Conservation (phyloP, 2,888 invertebrate species). For the Scaptomyza tumidula region DNA sequence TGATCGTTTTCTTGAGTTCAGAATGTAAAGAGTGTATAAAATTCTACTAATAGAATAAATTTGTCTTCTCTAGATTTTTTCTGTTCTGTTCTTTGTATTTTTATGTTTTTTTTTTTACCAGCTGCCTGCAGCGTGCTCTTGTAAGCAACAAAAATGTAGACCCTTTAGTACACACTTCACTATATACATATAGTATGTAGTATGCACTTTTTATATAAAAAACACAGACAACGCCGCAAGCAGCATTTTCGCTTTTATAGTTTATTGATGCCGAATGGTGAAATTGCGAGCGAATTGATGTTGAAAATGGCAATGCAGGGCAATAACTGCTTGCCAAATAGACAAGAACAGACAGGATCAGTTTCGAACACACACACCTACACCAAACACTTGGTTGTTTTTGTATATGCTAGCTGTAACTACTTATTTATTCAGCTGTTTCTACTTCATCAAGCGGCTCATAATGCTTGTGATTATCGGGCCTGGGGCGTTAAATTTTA, state of each 20-base stretch:
- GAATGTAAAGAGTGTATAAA: not conserved
- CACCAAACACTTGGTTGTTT: not conserved
- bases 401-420: constrained; percentile 7
- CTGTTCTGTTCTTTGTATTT: constrained; percentile 43
- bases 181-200: not conserved
- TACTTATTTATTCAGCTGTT: constrained; percentile 70
- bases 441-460: constrained; percentile 74
- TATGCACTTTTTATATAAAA: constrained; percentile 31
- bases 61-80: not conserved
- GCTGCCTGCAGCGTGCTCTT: constrained; percentile 46
- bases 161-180: constrained; percentile 18
- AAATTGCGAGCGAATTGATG: constrained; percentile 72
- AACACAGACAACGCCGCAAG: constrained; percentile 64
- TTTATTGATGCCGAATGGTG: constrained; percentile 75
- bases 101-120: constrained; percentile 34
- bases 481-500: constrained; percentile 55
- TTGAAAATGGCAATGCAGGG: constrained; percentile 58
- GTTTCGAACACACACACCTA: not conserved
- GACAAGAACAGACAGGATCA: constrained; percentile 1
- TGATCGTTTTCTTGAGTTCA: not conserved
- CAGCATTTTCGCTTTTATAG: constrained; percentile 76
- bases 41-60: not conserved
- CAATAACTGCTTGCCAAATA: constrained; percentile 9
- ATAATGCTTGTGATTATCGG: constrained; percentile 67
- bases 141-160: constrained; percentile 13